Percentiles rank a stretch among this genome's conserved stretches.
These are phyloP conservation scores for Puffinus mauretanicus DNA, from an alignment of 2,113 vertebrate genomes.

Conservation along the genomic window DNA sequence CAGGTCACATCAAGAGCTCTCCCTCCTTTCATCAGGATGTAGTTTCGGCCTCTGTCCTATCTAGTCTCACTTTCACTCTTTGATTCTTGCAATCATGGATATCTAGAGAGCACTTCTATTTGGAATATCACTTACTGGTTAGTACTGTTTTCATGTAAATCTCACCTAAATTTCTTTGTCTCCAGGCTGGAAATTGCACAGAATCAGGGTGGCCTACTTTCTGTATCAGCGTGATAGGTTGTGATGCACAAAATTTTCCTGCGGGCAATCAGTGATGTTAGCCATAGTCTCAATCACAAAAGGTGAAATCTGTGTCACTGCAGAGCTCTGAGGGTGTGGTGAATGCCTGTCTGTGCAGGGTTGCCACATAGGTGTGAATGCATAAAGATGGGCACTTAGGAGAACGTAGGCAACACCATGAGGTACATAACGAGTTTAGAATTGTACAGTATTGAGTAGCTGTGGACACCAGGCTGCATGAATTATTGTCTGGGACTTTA, in stretches of 20 bases:
- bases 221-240: neutral
- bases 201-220: neutral
- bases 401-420: accelerated
- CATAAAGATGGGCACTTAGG: neutral
- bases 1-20: neutral
- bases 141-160: neutral
- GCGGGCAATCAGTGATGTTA: neutral
- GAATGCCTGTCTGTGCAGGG: neutral
- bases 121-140: neutral
- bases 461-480: neutral
- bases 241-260: neutral
- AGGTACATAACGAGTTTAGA: neutral
- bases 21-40: neutral
- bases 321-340: neutral
- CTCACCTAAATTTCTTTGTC: neutral
- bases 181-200: neutral
- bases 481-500: neutral
- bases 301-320: neutral
- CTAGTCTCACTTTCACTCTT: neutral
- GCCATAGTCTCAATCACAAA: neutral
- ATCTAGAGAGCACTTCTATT: neutral
- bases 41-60: neutral
- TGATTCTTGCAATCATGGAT: neutral
- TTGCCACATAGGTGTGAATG: neutral
- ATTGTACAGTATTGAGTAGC: neutral